Percentiles rank a stretch among this genome's conserved stretches.
phyloP scores from a whole-genome alignment of 2,888 invertebrate species.

The Himalopsyche kuldschensis region DNA sequence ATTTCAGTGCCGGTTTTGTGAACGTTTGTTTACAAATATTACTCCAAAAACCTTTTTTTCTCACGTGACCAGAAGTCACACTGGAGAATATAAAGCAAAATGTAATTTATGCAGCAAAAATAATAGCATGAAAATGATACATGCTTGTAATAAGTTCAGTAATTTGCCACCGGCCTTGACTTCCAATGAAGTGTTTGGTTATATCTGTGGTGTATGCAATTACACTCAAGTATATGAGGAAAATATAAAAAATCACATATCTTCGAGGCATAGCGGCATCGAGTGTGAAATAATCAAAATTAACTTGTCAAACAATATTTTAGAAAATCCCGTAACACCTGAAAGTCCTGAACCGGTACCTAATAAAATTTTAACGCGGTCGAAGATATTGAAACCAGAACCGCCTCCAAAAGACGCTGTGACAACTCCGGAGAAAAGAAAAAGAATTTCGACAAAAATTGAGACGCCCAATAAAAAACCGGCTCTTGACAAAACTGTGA shows the following conservation, averaged over 20 bases:
- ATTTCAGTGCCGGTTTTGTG: slow-evolving; percentile 47
- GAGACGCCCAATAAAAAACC: neutral
- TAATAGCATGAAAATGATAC: neutral
- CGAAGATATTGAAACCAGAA: neutral
- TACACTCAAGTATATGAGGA: slow-evolving; percentile 68
- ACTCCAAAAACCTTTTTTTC: slow-evolving; percentile 60
- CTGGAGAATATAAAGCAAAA: slow-evolving; percentile 73
- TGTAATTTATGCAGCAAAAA: slow-evolving; percentile 62
- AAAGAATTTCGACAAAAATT: neutral
- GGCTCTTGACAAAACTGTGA: neutral
- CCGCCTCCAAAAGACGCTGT: neutral
- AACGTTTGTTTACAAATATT: slow-evolving; percentile 13
- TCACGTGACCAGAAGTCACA: slow-evolving; percentile 72
- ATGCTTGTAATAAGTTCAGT: slow-evolving; percentile 21
- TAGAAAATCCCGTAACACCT: neutral
- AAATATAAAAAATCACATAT: slow-evolving; percentile 66
- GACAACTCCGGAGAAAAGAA: neutral
- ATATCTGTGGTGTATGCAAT: slow-evolving; percentile 72
- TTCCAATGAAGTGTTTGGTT: slow-evolving; percentile 57
- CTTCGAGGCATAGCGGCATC: slow-evolving; percentile 57
- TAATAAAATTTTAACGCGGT: slow-evolving; percentile 1
- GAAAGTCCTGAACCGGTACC: neutral
- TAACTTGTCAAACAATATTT: neutral
- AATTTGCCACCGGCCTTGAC: slow-evolving; percentile 52
- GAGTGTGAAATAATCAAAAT: slow-evolving; percentile 48